These are phyloP conservation scores for Napeogenes sylphis DNA, from an alignment of 2,888 invertebrate genomes.

Conservation along the genomic window DNA sequence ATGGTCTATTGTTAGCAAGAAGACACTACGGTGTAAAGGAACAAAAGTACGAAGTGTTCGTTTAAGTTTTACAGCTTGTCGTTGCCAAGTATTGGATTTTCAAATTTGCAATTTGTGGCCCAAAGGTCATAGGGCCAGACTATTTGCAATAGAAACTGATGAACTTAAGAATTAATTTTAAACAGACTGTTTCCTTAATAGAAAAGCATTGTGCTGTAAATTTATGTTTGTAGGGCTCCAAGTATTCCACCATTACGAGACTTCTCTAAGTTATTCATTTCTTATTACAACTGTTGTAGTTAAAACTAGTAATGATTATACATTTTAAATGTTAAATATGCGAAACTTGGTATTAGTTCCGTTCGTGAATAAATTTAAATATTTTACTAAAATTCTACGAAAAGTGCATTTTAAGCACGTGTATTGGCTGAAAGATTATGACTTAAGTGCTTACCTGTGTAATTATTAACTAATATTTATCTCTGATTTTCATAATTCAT, in stretches of 20 bases:
- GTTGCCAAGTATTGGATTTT: constrained; percentile 36
- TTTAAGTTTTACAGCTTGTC: constrained; percentile 52
- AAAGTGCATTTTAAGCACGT: not conserved
- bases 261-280: constrained; percentile 8
- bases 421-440: not conserved
- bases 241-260: constrained; percentile 12
- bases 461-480: constrained; percentile 5
- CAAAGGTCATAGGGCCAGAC: constrained; percentile 42
- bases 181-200: constrained; percentile 39
- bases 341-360: constrained; percentile 6
- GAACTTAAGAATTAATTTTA: constrained; percentile 41
- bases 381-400: constrained; percentile 4
- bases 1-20: constrained; percentile 52
- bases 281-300: not conserved
- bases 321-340: constrained; percentile 7
- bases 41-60: constrained; percentile 50
- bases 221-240: constrained; percentile 22
- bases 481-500: not conserved
- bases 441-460: not conserved
- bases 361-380: constrained; percentile 4
- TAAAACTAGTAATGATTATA: constrained; percentile 5
- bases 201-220: constrained; percentile 42
- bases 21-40: constrained; percentile 28
- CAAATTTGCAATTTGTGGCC: constrained; percentile 51
- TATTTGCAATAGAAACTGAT: constrained; percentile 22